A percentile compares a stretch with the other conserved stretches of the same genome.
Evolutionary conservation across 1,140 invertebrate genomes (phyloP).

Genomic region (Chironomus tepperi): DNA sequence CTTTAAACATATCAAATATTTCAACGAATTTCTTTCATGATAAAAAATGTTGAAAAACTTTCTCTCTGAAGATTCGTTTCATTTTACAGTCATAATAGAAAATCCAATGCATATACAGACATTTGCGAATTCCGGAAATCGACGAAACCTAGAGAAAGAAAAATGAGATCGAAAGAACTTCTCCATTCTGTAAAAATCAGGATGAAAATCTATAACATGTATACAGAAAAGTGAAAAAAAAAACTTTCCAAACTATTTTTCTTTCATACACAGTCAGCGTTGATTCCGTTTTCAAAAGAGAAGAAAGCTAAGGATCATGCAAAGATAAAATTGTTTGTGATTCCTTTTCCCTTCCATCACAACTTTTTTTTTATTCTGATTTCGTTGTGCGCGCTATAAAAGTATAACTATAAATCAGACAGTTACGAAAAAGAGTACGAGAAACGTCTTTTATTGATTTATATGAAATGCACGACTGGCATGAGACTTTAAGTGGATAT

Average conservation of each 20-base stretch:
- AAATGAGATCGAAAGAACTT: too few species aligned
- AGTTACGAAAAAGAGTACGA: not conserved
- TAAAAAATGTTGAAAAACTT: too few species aligned
- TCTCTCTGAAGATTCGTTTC: too few species aligned
- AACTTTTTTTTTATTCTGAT: not conserved
- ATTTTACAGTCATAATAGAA: too few species aligned
- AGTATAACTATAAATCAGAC: constrained; percentile 8
- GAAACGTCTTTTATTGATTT: not conserved
- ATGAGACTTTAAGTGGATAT: not conserved
- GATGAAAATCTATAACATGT: too few species aligned
- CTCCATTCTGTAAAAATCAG: too few species aligned
- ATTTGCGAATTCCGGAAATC: too few species aligned
- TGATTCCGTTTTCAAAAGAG: not conserved
- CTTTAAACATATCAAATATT: too few species aligned
- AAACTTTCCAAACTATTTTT: not conserved
- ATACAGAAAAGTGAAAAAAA: not conserved
- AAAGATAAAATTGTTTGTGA: constrained; percentile 8
- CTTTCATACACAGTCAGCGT: not conserved
- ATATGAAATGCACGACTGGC: not conserved
- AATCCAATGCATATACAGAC: too few species aligned
- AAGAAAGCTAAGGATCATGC: not conserved
- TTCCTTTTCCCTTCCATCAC: not conserved
- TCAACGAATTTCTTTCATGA: too few species aligned
- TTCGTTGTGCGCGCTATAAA: not conserved
- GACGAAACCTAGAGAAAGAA: too few species aligned